These are phyloP conservation scores for Ameiurus melas DNA, from an alignment of 2,113 vertebrate genomes.

Conservation along the genomic window DNA sequence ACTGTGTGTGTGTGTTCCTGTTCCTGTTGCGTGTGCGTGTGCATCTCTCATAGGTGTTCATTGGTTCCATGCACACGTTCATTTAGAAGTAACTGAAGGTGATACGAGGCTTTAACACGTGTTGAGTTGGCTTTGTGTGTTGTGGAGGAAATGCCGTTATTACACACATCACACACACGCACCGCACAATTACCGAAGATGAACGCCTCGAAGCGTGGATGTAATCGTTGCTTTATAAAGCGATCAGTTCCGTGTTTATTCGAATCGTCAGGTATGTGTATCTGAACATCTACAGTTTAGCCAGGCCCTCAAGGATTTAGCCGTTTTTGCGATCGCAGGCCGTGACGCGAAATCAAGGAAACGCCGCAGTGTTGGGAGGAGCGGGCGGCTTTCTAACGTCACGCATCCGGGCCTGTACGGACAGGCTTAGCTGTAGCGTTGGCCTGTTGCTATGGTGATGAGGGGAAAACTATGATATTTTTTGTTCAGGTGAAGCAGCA, in stretches of 20 bases:
- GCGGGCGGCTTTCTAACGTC: too few relatives aligned
- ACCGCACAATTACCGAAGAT: background rate
- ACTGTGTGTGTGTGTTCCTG: too few relatives aligned
- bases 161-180: background rate
- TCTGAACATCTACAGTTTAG: background rate
- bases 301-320: too few relatives aligned
- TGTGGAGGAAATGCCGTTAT: background rate
- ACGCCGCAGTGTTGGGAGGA: too few relatives aligned
- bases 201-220: too few relatives aligned
- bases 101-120: background rate
- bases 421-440: too few relatives aligned
- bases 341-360: too few relatives aligned
- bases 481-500: background rate
- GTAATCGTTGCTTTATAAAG: background rate
- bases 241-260: background rate
- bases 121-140: background rate
- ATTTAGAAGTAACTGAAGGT: background rate
- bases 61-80: background rate
- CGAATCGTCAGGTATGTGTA: background rate
- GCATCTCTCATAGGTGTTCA: background rate
- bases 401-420: too few relatives aligned
- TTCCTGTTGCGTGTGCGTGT: conserved; percentile 18
- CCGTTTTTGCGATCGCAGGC: too few relatives aligned
- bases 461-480: too few relatives aligned
- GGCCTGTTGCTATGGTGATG: background rate